phyloP scores from a whole-genome alignment of 2,888 invertebrate genomes.

The Caenorhabditis macrosperma region DNA sequence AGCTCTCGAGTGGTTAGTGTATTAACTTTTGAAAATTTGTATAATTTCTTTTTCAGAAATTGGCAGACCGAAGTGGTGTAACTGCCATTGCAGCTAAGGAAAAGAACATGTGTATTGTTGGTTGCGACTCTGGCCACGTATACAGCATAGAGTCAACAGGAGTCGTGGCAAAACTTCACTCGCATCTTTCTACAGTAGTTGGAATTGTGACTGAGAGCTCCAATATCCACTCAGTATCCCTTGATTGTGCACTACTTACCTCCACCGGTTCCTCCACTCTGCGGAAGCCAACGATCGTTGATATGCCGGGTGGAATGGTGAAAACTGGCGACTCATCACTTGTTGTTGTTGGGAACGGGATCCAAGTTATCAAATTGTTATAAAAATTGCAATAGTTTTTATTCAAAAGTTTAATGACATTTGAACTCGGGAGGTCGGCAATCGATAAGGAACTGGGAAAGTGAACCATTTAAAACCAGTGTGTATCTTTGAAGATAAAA shows the following conservation, averaged over 20 bases:
- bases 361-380: conserved; percentile 21
- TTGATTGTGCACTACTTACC: conserved; percentile 37
- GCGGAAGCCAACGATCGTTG: conserved; percentile 18
- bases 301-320: conserved; percentile 49
- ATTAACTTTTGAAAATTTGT: no score
- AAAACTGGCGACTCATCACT: conserved; percentile 5
- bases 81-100: conserved; percentile 5
- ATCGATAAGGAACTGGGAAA: conserved; percentile 12
- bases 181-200: conserved; percentile 41
- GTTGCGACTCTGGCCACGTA: conserved; percentile 46
- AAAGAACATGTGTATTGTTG: background rate
- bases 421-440: conserved; percentile 1
- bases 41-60: conserved; percentile 12
- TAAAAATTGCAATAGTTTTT: background rate
- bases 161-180: conserved; percentile 7
- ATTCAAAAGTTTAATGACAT: conserved; percentile 4
- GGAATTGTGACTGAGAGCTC: conserved; percentile 17
- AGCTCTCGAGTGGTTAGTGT: background rate
- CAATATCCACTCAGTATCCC: conserved; percentile 9
- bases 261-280: background rate
- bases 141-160: background rate
- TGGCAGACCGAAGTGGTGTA: conserved; percentile 36
- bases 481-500: background rate
- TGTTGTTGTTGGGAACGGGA: conserved; percentile 28
- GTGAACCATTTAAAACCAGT: conserved; percentile 20